These are phyloP conservation scores for Dendrolimus punctatus DNA, from an alignment of 1,140 invertebrate genomes.

Conservation along the genomic window DNA sequence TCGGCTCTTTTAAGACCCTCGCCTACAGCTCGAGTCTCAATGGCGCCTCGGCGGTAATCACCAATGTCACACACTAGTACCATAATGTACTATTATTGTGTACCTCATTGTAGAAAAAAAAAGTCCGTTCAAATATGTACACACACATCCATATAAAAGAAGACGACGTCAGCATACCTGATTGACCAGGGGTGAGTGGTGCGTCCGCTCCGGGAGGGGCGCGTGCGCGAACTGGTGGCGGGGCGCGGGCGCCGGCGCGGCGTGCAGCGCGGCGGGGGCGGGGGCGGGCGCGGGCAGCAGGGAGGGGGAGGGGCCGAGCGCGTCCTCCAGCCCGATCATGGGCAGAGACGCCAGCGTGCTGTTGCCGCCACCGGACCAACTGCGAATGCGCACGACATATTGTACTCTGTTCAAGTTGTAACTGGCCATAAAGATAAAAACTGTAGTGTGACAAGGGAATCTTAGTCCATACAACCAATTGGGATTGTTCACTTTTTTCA, in stretches of 20 bases:
- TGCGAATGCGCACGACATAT: constrained; percentile 27
- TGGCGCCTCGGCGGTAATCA: too few relatives aligned
- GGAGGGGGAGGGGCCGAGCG: constrained; percentile 17
- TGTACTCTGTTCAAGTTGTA: too few relatives aligned
- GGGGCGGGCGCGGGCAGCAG: constrained; percentile 7
- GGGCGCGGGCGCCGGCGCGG: constrained; percentile 1
- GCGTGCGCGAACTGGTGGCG: neutral
- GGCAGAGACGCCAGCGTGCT: constrained; percentile 82
- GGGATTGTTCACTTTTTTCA: too few relatives aligned
- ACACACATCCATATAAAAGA: constrained; percentile 13
- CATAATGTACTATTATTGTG: too few relatives aligned
- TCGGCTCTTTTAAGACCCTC: too few relatives aligned
- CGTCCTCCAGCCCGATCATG: constrained; percentile 82
- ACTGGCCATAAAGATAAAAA: too few relatives aligned
- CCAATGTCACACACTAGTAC: too few relatives aligned
- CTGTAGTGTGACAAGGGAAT: too few relatives aligned
- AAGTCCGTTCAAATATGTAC: too few relatives aligned
- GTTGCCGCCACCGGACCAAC: constrained; percentile 74
- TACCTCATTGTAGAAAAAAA: too few relatives aligned
- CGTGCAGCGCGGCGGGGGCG: constrained; percentile 2
- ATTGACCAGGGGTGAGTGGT: neutral
- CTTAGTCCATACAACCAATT: too few relatives aligned
- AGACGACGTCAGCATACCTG: constrained; percentile 6
- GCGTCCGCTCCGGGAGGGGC: constrained; percentile 1
- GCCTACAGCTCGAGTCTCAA: too few relatives aligned